A percentile compares a stretch with the other conserved stretches of the same genome.
These are phyloP conservation scores for Talpa occidentalis DNA, from an alignment of 2,113 vertebrate genomes.

Conservation along the genomic window DNA sequence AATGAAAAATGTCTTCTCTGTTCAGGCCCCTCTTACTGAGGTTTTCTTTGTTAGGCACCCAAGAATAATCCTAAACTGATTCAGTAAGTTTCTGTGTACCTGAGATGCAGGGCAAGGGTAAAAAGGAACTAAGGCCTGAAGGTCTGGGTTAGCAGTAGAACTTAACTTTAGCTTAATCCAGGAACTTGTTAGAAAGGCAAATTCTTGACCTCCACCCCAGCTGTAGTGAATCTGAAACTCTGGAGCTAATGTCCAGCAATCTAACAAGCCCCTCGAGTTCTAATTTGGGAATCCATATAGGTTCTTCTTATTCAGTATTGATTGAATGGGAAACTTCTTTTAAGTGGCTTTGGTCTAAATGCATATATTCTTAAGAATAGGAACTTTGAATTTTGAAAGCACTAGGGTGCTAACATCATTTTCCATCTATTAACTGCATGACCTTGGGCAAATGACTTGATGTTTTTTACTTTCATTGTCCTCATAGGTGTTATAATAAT, in stretches of 20 bases:
- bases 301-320: not conserved
- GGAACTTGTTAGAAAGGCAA: constrained; percentile 22
- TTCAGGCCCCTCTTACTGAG: not conserved
- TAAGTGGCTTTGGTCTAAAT: not conserved
- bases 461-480: constrained; percentile 11
- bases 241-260: not conserved
- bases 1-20: not conserved
- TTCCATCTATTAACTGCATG: not conserved
- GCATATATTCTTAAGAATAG: not conserved
- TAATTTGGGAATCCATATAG: not conserved
- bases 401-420: not conserved
- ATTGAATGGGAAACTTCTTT: not conserved
- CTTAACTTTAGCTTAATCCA: not conserved
- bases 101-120: not conserved
- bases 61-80: not conserved
- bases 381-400: not conserved
- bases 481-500: not conserved
- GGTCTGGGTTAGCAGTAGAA: not conserved
- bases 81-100: not conserved
- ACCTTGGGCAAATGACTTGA: not conserved
- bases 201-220: not conserved
- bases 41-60: not conserved
- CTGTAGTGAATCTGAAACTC: not conserved
- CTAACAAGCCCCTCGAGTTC: not conserved
- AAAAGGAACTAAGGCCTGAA: not conserved